These are phyloP conservation scores for Deroptyus accipitrinus DNA, from an alignment of 2,113 vertebrate species.

Conservation along the genomic window DNA sequence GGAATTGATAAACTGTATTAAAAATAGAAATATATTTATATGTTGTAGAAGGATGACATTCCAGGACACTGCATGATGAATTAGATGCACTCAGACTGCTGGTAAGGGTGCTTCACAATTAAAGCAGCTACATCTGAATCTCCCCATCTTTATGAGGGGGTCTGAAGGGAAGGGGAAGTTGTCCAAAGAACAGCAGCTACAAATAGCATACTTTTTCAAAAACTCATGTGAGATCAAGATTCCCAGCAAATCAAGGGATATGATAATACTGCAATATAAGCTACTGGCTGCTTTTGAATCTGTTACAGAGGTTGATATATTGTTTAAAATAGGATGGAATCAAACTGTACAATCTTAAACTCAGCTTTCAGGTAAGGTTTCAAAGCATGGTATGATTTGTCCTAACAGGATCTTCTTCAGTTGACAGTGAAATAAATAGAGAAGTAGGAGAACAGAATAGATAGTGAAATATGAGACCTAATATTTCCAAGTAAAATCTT, in stretches of 20 bases:
- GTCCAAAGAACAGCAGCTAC: not conserved
- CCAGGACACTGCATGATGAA: not conserved
- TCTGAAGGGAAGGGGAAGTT: not conserved
- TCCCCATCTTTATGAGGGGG: not conserved
- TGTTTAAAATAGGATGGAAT: not conserved
- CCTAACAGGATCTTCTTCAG: not conserved
- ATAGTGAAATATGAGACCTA: not conserved
- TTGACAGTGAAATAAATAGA: not conserved
- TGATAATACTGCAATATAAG: not conserved
- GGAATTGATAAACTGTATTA: not conserved
- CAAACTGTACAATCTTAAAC: not conserved
- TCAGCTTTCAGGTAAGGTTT: not conserved
- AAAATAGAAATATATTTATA: slow-evolving; percentile 25
- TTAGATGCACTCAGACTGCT: not conserved
- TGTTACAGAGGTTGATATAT: not conserved
- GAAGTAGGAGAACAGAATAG: not conserved
- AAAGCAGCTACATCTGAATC: not conserved
- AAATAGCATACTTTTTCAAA: not conserved
- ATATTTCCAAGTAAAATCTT: not conserved
- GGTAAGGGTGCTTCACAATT: not conserved
- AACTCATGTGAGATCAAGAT: not conserved
- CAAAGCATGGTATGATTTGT: not conserved
- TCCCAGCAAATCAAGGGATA: not conserved
- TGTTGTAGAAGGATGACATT: not conserved
- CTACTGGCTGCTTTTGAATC: not conserved